Base-by-base conservation (phyloP, 2,797 vertebrate species). In the Galagoides demidoff region DNA sequence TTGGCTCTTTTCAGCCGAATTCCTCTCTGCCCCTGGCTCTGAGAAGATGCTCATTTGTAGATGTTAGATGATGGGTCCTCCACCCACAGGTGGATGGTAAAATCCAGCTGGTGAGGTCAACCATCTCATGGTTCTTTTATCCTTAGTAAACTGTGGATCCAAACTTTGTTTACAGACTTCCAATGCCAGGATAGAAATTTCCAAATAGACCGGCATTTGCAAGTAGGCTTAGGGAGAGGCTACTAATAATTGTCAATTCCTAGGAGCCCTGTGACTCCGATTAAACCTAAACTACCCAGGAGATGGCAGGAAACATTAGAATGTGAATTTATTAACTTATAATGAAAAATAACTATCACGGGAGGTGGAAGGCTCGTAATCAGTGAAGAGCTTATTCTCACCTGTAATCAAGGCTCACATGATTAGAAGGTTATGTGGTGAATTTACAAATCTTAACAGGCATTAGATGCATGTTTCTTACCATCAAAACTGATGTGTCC, bases 401-500 rank as follows among this genome's bases (percentile, higher is more conserved):
- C 31, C n/a, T 83, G 22, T 27, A 81, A 20, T 92, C 78, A 90
- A 87, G 45, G 6, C 55, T 78, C 17, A 37, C 83, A 12, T 73
- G 45, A 89, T 85, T 93, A 71, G 61, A 89, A 95, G n/a, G 3
- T 86, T 81, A 17, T 55, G 5, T 34, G 5, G 27, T 66, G 17
- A 85, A 86, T 49, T 82, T 7, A 82, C 23, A 74, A 61, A 76
- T 81, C 55, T 88, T 85, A 94, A 68, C 0, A 34, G 1, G 39
- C 73, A 94, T 74, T 87, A 88, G 16, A 43, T 61, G 88, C 93
- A 61, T 68, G 20, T 63, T 73, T 81, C 39, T 63, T 70, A 76
- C 43, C 81, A 34, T 82, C 29, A 71, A 82, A 88, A 45, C 2
- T 20, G 39, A 37, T 74, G 20, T 83, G 31, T 85, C 77, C 31